Evolutionary conservation across 2,797 vertebrate genomes (phyloP).

Genomic region (Sebastes hopkinsi): DNA sequence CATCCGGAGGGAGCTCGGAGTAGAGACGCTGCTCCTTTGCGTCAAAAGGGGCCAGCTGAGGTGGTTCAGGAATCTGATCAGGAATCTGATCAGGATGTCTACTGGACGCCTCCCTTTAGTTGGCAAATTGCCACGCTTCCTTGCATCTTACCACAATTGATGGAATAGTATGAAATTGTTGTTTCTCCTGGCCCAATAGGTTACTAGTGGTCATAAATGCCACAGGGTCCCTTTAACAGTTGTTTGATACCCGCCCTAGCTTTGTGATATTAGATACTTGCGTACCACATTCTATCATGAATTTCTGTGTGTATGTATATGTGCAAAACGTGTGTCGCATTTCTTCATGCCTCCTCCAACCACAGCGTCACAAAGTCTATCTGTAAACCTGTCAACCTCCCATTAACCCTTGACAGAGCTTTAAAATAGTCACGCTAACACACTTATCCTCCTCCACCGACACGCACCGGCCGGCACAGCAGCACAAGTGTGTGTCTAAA

Average conservation of each 20-base stretch:
- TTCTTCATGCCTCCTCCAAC: slow-evolving; percentile 26
- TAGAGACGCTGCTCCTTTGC: too few species aligned
- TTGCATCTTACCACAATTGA: background rate
- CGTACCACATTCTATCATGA: background rate
- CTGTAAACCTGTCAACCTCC: slow-evolving; percentile 45
- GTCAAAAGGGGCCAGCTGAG: too few species aligned
- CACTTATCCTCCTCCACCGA: background rate
- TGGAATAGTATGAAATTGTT: background rate
- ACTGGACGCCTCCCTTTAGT: background rate
- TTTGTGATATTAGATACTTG: slow-evolving; percentile 15
- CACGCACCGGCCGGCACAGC: background rate
- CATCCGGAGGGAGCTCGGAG: too few species aligned
- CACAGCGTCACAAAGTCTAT: slow-evolving; percentile 52
- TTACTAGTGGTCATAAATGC: background rate
- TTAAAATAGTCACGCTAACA: slow-evolving; percentile 58
- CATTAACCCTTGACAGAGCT: slow-evolving; percentile 35
- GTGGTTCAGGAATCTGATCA: too few species aligned
- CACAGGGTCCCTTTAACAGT: background rate
- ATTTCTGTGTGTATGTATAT: background rate
- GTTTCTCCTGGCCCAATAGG: background rate
- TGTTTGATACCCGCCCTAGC: background rate
- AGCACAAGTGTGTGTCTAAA: background rate
- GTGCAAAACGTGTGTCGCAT: background rate
- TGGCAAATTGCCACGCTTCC: background rate
- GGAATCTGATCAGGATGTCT: too few species aligned